These are phyloP conservation scores for Bubo blakistoni DNA, from an alignment of 2,113 vertebrate genomes.

Conservation along the genomic window DNA sequence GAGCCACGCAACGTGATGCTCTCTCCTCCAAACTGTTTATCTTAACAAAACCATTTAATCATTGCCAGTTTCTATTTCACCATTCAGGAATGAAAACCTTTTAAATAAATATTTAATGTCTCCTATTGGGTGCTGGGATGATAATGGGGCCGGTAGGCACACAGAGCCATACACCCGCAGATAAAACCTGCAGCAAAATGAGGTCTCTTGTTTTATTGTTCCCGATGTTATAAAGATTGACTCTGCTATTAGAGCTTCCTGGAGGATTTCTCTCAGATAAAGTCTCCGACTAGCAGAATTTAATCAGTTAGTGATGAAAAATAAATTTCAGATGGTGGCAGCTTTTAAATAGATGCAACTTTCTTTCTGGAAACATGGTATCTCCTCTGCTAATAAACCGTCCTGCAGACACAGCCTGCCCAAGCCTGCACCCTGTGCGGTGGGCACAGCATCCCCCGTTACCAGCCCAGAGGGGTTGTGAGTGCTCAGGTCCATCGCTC, in stretches of 20 bases:
- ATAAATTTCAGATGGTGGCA: not conserved
- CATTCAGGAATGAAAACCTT: not conserved
- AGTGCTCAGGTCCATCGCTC: not conserved
- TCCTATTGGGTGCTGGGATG: not conserved
- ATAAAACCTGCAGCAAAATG: not conserved
- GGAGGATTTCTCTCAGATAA: not conserved
- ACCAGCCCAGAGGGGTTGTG: fast-evolving
- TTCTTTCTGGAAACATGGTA: not conserved
- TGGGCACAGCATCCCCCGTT: fast-evolving
- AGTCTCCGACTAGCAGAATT: not conserved
- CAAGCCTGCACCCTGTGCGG: fast-evolving
- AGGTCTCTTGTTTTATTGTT: conserved; percentile 13
- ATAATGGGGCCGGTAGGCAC: not conserved
- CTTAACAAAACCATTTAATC: not conserved
- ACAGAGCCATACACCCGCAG: fast-evolving
- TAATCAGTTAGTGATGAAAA: conserved; percentile 30
- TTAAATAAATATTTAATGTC: conserved; percentile 26
- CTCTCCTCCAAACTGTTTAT: not conserved
- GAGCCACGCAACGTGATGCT: fast-evolving
- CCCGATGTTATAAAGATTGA: conserved; percentile 19
- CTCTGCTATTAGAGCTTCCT: conserved; percentile 29
- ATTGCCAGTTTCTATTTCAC: not conserved
- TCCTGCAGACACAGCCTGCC: not conserved
- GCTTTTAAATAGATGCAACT: not conserved
- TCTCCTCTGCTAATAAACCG: not conserved